Conservation (phyloP, 2,113 vertebrate species). For the Mus spicilegus region DNA sequence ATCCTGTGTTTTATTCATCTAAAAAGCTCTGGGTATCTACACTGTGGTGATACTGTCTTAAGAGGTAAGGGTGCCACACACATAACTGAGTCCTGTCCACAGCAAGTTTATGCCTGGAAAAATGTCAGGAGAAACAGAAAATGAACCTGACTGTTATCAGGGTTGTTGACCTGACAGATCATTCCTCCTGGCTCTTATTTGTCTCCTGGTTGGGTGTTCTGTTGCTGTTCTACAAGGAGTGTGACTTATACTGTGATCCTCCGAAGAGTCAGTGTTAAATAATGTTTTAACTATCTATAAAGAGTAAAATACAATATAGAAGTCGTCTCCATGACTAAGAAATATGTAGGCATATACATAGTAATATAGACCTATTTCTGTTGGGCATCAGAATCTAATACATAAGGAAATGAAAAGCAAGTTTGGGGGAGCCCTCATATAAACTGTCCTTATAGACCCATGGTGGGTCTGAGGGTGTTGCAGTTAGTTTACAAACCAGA, state of each 20-base stretch:
- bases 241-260: neutral
- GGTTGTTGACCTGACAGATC: neutral
- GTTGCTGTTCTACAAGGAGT: neutral
- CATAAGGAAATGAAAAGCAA: neutral
- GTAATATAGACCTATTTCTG: neutral
- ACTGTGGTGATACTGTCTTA: neutral
- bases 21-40: neutral
- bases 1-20: neutral
- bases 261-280: constrained; percentile 4
- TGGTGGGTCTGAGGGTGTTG: neutral
- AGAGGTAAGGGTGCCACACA: neutral
- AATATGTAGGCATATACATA: neutral
- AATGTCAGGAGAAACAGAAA: neutral
- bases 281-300: neutral
- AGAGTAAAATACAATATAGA: constrained; percentile 22
- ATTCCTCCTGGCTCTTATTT: no score
- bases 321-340: neutral
- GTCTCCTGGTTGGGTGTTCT: neutral
- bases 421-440: no score
- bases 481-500: neutral
- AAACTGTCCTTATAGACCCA: neutral
- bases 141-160: neutral
- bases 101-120: neutral
- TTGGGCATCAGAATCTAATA: neutral
- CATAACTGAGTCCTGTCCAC: neutral